phyloP scores from a whole-genome alignment of 2,888 invertebrate genomes.

The Archips xylosteana region DNA sequence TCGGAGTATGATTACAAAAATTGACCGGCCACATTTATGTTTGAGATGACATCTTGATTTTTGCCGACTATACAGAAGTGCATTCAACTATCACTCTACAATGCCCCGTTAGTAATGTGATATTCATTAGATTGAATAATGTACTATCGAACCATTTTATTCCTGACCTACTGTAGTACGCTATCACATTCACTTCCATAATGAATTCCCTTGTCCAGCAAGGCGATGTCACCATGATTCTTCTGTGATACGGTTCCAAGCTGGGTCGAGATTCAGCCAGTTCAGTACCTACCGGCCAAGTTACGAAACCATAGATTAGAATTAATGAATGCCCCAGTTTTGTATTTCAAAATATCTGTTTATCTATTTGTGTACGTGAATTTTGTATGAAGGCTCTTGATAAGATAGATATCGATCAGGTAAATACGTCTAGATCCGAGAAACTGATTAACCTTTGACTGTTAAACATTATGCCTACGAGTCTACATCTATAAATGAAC shows the following conservation, averaged over 20 bases:
- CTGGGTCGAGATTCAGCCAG: too few species aligned
- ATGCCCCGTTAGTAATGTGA: constrained; percentile 10
- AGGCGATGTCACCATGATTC: too few species aligned
- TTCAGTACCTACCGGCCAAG: too few species aligned
- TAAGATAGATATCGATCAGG: background rate
- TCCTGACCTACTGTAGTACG: background rate
- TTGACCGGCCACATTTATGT: too few species aligned
- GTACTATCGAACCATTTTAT: background rate
- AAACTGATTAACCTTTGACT: background rate
- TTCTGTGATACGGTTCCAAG: too few species aligned
- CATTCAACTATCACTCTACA: background rate
- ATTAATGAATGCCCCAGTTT: constrained; percentile 34
- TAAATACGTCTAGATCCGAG: background rate
- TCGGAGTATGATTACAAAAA: too few species aligned
- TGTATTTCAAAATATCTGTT: constrained; percentile 26
- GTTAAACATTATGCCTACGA: too few species aligned
- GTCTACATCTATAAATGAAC: too few species aligned
- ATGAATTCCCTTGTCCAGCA: too few species aligned
- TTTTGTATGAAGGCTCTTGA: constrained; percentile 7
- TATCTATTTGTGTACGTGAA: constrained; percentile 20
- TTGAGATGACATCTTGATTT: background rate
- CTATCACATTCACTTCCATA: too few species aligned
- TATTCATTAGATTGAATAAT: constrained; percentile 5
- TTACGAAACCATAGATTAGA: constrained; percentile 29
- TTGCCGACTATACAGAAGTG: background rate